A percentile compares a stretch with the other conserved stretches of the same genome.
phyloP scores from a whole-genome alignment of 1,140 invertebrate species.

The Hermetia illucens region DNA sequence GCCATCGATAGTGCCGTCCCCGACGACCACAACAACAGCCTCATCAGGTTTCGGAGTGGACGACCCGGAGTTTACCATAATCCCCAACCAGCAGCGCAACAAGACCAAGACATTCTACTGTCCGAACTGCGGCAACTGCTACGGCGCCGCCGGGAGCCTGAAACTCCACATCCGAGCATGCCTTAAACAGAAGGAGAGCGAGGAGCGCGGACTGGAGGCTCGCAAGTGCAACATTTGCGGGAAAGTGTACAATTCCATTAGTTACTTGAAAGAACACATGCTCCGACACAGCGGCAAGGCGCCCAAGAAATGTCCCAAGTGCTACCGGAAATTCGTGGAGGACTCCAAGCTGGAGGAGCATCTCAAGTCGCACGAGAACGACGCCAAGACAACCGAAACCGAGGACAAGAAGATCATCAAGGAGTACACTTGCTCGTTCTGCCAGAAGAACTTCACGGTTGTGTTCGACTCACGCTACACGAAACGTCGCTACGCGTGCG shows the following conservation, averaged over 20 bases:
- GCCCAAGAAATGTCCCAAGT: slow-evolving; percentile 23
- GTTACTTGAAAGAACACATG: slow-evolving; percentile 29
- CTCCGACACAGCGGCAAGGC: slow-evolving; percentile 27
- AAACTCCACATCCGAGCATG: slow-evolving; percentile 29
- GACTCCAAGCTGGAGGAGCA: slow-evolving; percentile 21
- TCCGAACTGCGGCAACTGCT: slow-evolving; percentile 27
- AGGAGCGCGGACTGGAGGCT: slow-evolving; percentile 15
- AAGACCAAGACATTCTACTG: slow-evolving; percentile 25
- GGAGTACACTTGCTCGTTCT: slow-evolving; percentile 27
- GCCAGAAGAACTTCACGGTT: slow-evolving; percentile 22
- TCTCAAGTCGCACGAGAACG: slow-evolving; percentile 25
- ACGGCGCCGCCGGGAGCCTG: slow-evolving; percentile 22
- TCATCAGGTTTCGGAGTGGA: no score
- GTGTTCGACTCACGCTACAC: slow-evolving; percentile 26
- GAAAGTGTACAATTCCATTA: slow-evolving; percentile 27
- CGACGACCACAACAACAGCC: no score
- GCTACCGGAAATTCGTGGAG: slow-evolving; percentile 27
- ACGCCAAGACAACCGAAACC: slow-evolving; percentile 19
- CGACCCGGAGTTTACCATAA: not conserved
- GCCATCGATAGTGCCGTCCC: no score
- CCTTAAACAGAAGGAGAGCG: slow-evolving; percentile 19
- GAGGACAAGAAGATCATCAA: slow-evolving; percentile 25
- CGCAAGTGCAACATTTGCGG: slow-evolving; percentile 25
- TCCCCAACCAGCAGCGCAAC: not conserved
- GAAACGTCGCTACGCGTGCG: slow-evolving; percentile 26